Evolutionary conservation across 23 tunicate genomes (phyloP).

Genomic region (Styela clava): DNA sequence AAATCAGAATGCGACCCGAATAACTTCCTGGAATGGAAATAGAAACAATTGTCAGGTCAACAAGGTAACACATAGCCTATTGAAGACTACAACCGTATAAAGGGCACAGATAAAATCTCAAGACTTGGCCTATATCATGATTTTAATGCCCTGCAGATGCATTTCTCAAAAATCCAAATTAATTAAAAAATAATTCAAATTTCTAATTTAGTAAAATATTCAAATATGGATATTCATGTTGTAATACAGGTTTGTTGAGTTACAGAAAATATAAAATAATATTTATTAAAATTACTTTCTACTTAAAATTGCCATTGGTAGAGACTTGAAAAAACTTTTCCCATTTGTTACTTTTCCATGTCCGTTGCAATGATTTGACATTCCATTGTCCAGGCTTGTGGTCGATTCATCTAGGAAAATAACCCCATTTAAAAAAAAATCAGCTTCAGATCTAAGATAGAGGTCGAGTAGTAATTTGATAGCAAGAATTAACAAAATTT

Average conservation of each 20-base stretch:
- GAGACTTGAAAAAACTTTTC: slow-evolving; percentile 69
- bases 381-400: slow-evolving; percentile 18
- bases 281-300: slow-evolving; percentile 37
- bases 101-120: too few relatives aligned
- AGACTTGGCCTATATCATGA: too few relatives aligned
- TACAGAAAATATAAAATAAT: too few relatives aligned
- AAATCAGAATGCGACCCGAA: slow-evolving; percentile 76
- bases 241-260: too few relatives aligned
- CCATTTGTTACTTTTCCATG: slow-evolving; percentile 37
- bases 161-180: too few relatives aligned
- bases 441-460: not conserved
- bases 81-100: too few relatives aligned
- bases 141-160: too few relatives aligned
- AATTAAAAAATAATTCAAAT: too few relatives aligned
- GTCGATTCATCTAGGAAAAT: slow-evolving; percentile 20
- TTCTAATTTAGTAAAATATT: too few relatives aligned
- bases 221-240: too few relatives aligned
- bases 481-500: too few relatives aligned
- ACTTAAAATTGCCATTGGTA: slow-evolving; percentile 58
- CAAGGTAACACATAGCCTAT: not conserved
- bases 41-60: not conserved
- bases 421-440: not conserved
- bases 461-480: not conserved
- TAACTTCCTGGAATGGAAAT: slow-evolving; percentile 34
- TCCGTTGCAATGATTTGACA: slow-evolving; percentile 10